Evolutionary conservation across 1,140 invertebrate species (phyloP), one percentile per base, ranked within the genome.

Genomic region (Semibalanus balanoides): DNA sequence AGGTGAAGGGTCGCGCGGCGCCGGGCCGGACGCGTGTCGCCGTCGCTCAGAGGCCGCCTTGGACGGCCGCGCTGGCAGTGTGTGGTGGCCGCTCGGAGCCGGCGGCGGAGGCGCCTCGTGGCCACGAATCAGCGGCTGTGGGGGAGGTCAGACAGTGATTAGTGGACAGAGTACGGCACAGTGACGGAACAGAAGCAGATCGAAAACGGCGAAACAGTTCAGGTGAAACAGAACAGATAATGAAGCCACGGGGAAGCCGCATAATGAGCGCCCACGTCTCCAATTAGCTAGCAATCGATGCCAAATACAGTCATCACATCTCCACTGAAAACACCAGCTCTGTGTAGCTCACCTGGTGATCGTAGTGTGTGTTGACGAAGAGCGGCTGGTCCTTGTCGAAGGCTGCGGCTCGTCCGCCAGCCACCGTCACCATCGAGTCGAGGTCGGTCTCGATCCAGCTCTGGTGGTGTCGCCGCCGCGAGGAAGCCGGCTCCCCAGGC

Each of bases 401-500:
- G 19, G 77, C 78, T 29, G 72, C 76, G 31, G 79, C 79, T 28
- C 77, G 74, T 3, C 88, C 88, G 77, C 88, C 87, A 79, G 91
- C 90, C 30, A 87, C 83, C 0, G 88, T 90, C 75, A 88, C 86
- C 76, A 91, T 89, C 0, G 90, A 89, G 82, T 96, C 94, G 40
- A 96, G 82, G 84, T 96, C 94, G 0, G 93, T 96, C 84, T 96
- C 93, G n/a, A 92, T 85, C 91, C 94, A 96, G 22, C 89, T 85
- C 17, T 81, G 79, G 64, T 87, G 31, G 85, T 81, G 77, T 74
- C 82, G 80, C 40, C 79, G 81, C 14, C 78, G 81, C 14, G 82
- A 81, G 28, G 84, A 79, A 64, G 84, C 79, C n/a, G 80, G 82
- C 70, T 82, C 82, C 51, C 83, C 81, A 77, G 0, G 76, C 73